Base-by-base conservation (phyloP, 2,797 vertebrate species). In the Rhyacichthys aspro region DNA sequence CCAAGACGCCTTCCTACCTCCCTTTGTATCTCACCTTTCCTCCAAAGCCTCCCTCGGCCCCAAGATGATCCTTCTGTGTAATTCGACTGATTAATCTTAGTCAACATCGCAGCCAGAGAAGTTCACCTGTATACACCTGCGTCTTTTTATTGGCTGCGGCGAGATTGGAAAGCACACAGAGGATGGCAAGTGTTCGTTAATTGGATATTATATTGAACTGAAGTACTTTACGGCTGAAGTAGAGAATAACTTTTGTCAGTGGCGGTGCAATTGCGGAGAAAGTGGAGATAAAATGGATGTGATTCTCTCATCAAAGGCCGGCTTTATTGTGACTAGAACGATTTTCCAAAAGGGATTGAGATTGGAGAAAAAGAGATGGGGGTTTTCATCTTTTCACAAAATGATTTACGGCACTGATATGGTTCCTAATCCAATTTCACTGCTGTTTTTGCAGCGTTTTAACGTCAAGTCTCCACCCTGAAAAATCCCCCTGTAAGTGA, bases 151-250 rank as follows among this genome's bases (percentile, higher is more conserved):
- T 65, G 62, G 72, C 69, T 70, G 69, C 66, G 39, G 58, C 36
- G 50, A 58, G 48, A 69, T 59, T 11, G 33, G 33, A 68, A 63
- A 63, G 11, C 56, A 58, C 67, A 78, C 55, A 69, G 66, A 59
- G 42, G 41, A 66, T 63, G 33, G 55, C 28, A 19, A 47, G 63
- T 54, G 68, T 74, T 70, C 72, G 73, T 80, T 86, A 82, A 88
- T 84, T 86, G 70, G 76, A 84, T 84, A 83, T 86, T 78, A 82
- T 81, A 88, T 83, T 59, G 75, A 88, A 73, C 74, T 61, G 55
- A 81, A 78, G 76, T 72, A 74, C 63, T 85, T 86, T 66, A 64
- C 62, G 73, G 68, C 62, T 62, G 59, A 63, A 52, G 57, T 67
- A 79, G 67, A 82, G 83, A 76, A 79, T 62, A 81, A 81, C 64